Conservation (phyloP, 2,113 vertebrate species). For the Siniperca chuatsi region DNA sequence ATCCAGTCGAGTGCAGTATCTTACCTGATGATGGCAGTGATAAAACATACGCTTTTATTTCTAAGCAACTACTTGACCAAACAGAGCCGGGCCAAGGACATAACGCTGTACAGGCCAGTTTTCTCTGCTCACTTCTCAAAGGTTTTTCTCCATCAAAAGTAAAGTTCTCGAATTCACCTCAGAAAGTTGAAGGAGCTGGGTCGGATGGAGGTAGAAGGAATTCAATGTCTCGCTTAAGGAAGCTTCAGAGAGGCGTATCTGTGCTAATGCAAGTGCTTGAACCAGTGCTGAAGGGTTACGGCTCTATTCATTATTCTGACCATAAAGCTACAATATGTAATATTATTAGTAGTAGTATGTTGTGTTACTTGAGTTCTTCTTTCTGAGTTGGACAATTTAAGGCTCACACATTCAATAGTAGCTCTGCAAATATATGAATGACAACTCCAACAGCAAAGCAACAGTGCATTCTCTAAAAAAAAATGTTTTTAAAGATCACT, state of each 20-base stretch:
- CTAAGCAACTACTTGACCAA: constrained; percentile 74
- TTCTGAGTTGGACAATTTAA: not conserved
- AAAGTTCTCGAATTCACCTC: not conserved
- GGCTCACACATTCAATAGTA: not conserved
- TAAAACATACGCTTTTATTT: constrained; percentile 72
- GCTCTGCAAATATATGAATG: not conserved
- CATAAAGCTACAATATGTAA: not conserved
- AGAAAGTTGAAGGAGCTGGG: not conserved
- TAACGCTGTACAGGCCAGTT: not conserved
- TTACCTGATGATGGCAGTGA: constrained; percentile 77
- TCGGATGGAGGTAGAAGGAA: not conserved
- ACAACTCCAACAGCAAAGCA: not conserved
- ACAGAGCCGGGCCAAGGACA: constrained; percentile 68
- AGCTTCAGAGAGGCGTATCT: not conserved
- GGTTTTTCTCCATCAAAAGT: constrained; percentile 16
- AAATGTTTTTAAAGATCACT: not conserved
- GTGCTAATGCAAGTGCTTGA: not conserved
- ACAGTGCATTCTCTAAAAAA: not conserved
- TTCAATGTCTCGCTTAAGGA: not conserved
- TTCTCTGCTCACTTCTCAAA: constrained; percentile 1
- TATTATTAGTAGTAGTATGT: too few species aligned
- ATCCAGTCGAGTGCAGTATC: constrained; percentile 77
- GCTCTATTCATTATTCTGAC: too few species aligned
- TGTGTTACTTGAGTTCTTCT: not conserved
- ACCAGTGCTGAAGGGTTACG: not conserved